Evolutionary conservation across 2,113 vertebrate genomes (phyloP).

Genomic region (Sialia sialis): DNA sequence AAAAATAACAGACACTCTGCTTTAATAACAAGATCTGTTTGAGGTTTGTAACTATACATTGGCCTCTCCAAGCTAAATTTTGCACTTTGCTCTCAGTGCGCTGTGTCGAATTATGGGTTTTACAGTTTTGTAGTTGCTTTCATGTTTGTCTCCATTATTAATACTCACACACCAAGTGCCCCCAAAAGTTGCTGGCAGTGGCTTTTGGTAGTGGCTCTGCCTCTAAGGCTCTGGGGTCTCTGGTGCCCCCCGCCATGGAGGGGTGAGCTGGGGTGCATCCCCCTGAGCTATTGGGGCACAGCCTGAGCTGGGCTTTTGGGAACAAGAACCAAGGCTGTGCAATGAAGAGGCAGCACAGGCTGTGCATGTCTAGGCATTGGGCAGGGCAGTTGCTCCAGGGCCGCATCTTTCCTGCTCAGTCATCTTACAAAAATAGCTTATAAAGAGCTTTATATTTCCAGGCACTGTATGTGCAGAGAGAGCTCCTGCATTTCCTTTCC

Average conservation of each 20-base stretch:
- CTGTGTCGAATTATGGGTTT: not conserved
- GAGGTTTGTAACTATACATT: not conserved
- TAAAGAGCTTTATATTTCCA: not conserved
- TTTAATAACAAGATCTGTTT: not conserved
- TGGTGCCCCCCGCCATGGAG: not conserved
- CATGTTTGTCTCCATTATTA: not conserved
- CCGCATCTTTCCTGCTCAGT: not conserved
- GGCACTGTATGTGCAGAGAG: accelerated
- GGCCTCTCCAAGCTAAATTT: not conserved
- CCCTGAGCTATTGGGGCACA: not conserved
- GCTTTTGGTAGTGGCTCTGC: not conserved
- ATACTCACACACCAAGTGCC: not conserved
- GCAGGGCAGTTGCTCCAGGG: not conserved
- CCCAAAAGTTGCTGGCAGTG: accelerated
- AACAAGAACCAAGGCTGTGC: not conserved
- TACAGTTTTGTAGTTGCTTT: not conserved
- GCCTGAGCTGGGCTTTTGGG: accelerated
- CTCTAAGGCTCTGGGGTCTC: not conserved
- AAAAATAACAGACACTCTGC: not conserved
- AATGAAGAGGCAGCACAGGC: accelerated
- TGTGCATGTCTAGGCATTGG: not conserved
- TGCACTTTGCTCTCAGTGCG: not conserved
- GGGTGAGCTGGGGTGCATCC: accelerated
- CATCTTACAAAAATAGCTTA: not conserved
- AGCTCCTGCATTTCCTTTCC: not conserved